These are phyloP conservation scores for Apteryx mantelli DNA, from an alignment of 2,113 vertebrate genomes.

Conservation along the genomic window DNA sequence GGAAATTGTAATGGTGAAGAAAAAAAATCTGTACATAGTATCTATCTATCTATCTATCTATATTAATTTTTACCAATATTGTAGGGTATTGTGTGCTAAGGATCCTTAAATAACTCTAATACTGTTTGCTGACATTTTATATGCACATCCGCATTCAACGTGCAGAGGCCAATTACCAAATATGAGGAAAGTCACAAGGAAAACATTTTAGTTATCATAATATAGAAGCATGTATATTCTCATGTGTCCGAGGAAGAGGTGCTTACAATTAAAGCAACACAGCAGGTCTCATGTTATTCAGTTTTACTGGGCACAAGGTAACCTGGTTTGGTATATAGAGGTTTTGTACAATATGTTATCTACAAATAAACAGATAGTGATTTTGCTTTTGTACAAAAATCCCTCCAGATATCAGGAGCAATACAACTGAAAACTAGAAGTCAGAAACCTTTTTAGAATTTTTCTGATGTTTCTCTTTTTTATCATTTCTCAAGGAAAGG, in stretches of 20 bases:
- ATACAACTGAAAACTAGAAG: not conserved
- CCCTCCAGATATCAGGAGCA: not conserved
- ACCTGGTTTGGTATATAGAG: not conserved
- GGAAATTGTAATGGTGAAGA: not conserved
- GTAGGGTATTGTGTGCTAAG: not conserved
- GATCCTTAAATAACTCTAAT: not conserved
- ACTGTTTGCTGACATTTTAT: not conserved
- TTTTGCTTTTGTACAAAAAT: not conserved
- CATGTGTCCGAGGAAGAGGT: not conserved
- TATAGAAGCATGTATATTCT: not conserved
- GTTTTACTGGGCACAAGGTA: not conserved
- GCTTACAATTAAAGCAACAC: not conserved
- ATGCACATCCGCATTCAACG: accelerated
- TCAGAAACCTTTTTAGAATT: not conserved
- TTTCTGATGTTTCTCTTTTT: not conserved
- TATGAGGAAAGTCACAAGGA: not conserved
- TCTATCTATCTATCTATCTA: too few relatives aligned
- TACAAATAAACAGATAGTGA: not conserved
- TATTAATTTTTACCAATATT: not conserved
- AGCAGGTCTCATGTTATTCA: not conserved
- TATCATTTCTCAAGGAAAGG: not conserved
- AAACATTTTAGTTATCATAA: not conserved
- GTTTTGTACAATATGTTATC: not conserved
- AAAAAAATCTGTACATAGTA: not conserved
- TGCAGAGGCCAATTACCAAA: not conserved